Conservation (phyloP, 2,797 vertebrate species). For the Betta splendens region DNA sequence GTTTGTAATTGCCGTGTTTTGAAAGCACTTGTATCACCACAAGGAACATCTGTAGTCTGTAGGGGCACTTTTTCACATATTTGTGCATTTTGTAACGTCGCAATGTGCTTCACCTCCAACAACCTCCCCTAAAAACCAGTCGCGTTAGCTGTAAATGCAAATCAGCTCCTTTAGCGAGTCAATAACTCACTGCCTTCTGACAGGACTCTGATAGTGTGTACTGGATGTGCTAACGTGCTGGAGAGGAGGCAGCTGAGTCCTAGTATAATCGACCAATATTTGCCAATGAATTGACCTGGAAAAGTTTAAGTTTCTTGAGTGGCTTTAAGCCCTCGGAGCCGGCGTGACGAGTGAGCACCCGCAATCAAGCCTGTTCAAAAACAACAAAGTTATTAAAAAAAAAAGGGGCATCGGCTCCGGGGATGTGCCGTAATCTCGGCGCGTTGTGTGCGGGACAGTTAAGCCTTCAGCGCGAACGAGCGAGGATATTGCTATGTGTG, state of each 20-base stretch:
- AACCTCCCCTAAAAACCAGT: constrained; percentile 20
- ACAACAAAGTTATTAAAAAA: constrained; percentile 55
- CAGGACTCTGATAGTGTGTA: constrained; percentile 28
- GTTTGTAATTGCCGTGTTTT: background rate
- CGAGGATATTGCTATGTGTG: constrained; percentile 70
- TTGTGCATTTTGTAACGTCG: background rate
- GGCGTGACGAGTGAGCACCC: constrained; percentile 22
- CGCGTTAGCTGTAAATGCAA: constrained; percentile 38
- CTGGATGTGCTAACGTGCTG: constrained; percentile 24
- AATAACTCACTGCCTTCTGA: constrained; percentile 43
- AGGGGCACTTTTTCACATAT: constrained; percentile 2
- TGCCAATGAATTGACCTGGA: constrained; percentile 8
- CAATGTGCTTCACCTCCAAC: constrained; percentile 1
- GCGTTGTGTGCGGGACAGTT: constrained; percentile 72
- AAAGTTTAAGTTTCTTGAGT: constrained; percentile 26
- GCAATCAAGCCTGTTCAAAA: constrained; percentile 35
- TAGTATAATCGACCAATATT: constrained; percentile 26
- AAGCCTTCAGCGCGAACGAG: constrained; percentile 73
- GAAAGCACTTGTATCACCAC: background rate
- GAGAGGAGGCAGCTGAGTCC: constrained; percentile 56
- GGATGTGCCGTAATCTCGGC: constrained; percentile 57
- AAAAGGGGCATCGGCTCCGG: constrained; percentile 44
- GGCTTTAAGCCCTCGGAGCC: constrained; percentile 37
- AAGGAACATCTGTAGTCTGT: background rate
- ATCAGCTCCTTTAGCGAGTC: constrained; percentile 48